A percentile compares a stretch with the other conserved stretches of the same genome.
Evolutionary conservation across 2,113 vertebrate genomes (phyloP).

Genomic region (Smithornis capensis): DNA sequence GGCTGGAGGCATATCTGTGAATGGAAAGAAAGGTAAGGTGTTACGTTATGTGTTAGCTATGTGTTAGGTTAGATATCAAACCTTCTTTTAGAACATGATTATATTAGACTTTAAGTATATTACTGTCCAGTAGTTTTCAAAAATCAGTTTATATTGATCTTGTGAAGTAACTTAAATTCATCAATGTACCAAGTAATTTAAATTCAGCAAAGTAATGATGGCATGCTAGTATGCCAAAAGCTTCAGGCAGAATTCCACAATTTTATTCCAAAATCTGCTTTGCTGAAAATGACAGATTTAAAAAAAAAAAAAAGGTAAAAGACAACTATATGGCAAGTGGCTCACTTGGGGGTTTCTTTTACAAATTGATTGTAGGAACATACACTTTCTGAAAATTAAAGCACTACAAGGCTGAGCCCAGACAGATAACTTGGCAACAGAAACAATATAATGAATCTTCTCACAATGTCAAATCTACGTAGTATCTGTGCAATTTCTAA

Average conservation of each 20-base stretch:
- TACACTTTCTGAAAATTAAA: background rate
- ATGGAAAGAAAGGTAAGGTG: background rate
- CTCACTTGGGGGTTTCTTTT: background rate
- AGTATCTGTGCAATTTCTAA: background rate
- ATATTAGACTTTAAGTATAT: background rate
- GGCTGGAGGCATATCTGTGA: background rate
- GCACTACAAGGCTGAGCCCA: background rate
- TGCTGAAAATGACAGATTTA: background rate
- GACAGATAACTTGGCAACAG: background rate
- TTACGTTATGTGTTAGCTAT: background rate
- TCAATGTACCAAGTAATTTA: background rate
- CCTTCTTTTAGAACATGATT: background rate
- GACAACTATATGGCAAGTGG: background rate
- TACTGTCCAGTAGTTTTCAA: background rate
- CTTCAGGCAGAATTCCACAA: background rate
- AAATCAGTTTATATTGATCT: background rate
- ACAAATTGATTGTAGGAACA: background rate
- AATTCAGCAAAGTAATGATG: background rate
- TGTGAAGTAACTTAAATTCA: slow-evolving; percentile 14
- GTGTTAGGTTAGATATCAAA: background rate
- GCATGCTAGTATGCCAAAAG: background rate
- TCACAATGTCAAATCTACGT: background rate
- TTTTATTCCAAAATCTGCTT: background rate
- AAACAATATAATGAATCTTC: background rate
- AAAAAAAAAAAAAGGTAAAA: too few species aligned